Evolutionary conservation across 2,113 vertebrate species (phyloP), one percentile per base, ranked within the genome.

Genomic region (Sceloporus tristichus): DNA sequence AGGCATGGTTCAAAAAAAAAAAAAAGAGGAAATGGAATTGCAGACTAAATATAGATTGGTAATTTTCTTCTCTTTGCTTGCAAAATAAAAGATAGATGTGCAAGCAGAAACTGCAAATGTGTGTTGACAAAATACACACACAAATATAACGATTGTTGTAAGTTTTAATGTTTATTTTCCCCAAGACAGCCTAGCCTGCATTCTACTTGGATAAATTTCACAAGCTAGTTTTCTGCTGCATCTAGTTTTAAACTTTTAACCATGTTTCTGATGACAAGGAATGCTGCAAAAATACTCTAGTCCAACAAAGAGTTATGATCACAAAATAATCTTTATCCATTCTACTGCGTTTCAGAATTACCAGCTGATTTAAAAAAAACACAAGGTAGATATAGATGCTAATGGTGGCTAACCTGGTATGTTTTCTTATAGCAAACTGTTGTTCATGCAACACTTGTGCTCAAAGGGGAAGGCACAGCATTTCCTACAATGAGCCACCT

Each of bases 141-240:
- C 75, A 16, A 90, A 88, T 90, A 93, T 95, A 94, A 92, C 83
- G 34, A 79, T 89, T 85, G 90, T 96, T 95, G 94, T 97, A 97
- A 98, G 97, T 98, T 98, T 99, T 97, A 98, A 98, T 97, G 98
- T 99, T 99, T 99, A 99, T 99, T 99, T 97, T 98, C 97, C 98
- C 96, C 97, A 98, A 98, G 97, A 98, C 98, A 98, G 98, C 97
- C 97, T 98, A 98, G 97, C 97, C 97, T 98, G 97, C 96, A 97
- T 92, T 98, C 98, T 98, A 98, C 96, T 97, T 95, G 95, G 96
- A 98, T 98, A 98, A 97, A 96, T 98, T 98, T 97, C 97, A 97
- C 96, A 98, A 98, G 97, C 97, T 97, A 98, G 96, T 96, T 97
- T 96, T 96, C 96, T 90, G 97, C 97, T 96, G 97, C 96, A 96